Base-by-base conservation (phyloP, 2,888 invertebrate species). In the Aphelenchoides bicaudatus region DNA sequence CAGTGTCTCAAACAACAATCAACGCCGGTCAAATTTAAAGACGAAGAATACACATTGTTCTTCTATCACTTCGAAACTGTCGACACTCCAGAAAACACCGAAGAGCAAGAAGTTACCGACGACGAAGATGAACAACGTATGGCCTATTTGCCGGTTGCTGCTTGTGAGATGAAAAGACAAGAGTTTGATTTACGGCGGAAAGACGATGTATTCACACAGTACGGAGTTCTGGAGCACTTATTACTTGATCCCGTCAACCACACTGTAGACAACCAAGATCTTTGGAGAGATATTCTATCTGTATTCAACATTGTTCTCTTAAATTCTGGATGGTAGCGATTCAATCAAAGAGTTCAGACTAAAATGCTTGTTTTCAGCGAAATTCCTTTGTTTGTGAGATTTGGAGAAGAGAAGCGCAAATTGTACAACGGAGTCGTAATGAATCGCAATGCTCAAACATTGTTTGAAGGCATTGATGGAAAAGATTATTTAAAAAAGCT, bases 391-490 rank as follows among this genome's bases (percentile, higher is more conserved):
- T 91, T 94, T 82, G 85, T 92, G 25, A 91, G 91, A 82, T 86
- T 90, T 25, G 84, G 87, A 71, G 87, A 88, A 78, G 85, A 85
- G 66, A 88, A 88, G 86, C 88, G 90, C 76, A 86, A 87, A 53
- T 86, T 75, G 23, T 90, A 86, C 79, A 80, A 87, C 51, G 94
- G 94, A 5, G 85, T 89, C 6, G 87, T 87, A 72, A 86, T 90
- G 78, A 86, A 87, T 23, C 86, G 85, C 71, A 87, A 88, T 47
- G 84, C 86, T 39, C 85, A 88, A 68, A 86, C 88, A n/a, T 87
- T 87, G 78, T 91, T 89, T 80, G 89, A 93, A 78, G 89, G 91
- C 84, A 87, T 90, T 49, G 88, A 91, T 79, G 83, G 94, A 61
- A 87, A 87, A 77, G 85, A 86, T 67, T 86, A 87, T 56, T 90